Percentiles rank a stretch among this genome's conserved stretches.
Evolutionary conservation across 1,140 invertebrate genomes (phyloP).

Genomic region (Atopsyche davidsoni): DNA sequence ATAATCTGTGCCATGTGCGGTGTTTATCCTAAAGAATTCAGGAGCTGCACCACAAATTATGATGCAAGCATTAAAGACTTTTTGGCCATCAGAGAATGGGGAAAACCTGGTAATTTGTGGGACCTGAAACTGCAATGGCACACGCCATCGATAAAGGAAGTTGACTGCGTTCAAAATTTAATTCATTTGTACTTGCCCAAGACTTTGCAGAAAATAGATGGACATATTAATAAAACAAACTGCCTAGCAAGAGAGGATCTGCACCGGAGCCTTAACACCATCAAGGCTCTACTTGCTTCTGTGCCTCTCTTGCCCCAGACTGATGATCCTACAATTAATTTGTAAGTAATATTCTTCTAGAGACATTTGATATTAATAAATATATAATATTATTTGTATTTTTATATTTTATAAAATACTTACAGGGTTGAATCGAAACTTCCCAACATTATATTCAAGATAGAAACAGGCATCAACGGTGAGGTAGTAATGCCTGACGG

Average conservation of each 20-base stretch:
- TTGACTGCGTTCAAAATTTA: conserved; percentile 57
- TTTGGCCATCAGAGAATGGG: conserved; percentile 81
- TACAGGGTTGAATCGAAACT: conserved; percentile 35
- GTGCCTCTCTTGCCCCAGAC: conserved; percentile 55
- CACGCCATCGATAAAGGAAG: conserved; percentile 64
- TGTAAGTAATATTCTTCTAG: conserved; percentile 41
- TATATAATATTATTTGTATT: conserved; percentile 7
- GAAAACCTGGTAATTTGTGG: conserved; percentile 58
- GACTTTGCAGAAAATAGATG: conserved; percentile 49
- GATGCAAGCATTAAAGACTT: conserved; percentile 62
- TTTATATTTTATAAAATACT: conserved; percentile 4
- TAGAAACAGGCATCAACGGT: conserved; percentile 39
- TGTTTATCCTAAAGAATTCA: conserved; percentile 58
- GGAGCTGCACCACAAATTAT: conserved; percentile 55
- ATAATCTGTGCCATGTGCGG: conserved; percentile 36
- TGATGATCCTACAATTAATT: conserved; percentile 49
- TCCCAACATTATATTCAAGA: conserved; percentile 37
- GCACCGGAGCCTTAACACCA: conserved; percentile 38
- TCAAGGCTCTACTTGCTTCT: conserved; percentile 50
- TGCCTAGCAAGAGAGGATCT: conserved; percentile 38
- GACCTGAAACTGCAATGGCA: conserved; percentile 71
- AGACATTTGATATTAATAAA: conserved; percentile 13
- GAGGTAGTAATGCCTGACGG: conserved; percentile 56
- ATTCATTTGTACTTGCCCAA: conserved; percentile 57
- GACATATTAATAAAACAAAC: conserved; percentile 42